Evolutionary conservation across 1,140 invertebrate species (phyloP).

Genomic region (Dendrolimus punctatus): DNA sequence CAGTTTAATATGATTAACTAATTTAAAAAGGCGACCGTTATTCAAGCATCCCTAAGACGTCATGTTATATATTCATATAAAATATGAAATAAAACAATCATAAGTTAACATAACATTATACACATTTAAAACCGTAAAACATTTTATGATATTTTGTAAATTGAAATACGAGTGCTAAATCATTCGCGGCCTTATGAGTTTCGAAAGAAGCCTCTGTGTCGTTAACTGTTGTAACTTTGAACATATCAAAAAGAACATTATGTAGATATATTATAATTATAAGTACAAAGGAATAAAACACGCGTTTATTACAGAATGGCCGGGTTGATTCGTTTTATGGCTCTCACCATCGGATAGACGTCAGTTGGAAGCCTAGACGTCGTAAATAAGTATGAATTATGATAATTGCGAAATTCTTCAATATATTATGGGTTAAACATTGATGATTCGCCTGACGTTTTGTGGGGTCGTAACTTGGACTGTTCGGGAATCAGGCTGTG

Average conservation of each 20-base stretch:
- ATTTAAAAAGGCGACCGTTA: too few species aligned
- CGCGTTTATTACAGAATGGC: conserved; percentile 40
- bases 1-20: too few species aligned
- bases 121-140: too few species aligned
- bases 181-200: too few species aligned
- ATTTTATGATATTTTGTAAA: too few species aligned
- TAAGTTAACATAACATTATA: too few species aligned
- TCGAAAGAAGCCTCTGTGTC: too few species aligned
- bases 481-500: conserved; percentile 40
- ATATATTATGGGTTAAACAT: conserved; percentile 70
- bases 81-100: too few species aligned
- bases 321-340: conserved; percentile 60
- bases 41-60: too few species aligned
- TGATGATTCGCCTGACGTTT: conserved; percentile 66
- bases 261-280: conserved; percentile 23
- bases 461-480: conserved; percentile 55
- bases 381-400: conserved; percentile 70
- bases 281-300: conserved; percentile 47
- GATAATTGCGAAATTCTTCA: conserved; percentile 71
- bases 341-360: conserved; percentile 49
- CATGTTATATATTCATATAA: too few species aligned
- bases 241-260: conserved; percentile 16
- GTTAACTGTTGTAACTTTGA: too few species aligned
- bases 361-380: conserved; percentile 61
- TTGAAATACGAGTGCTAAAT: too few species aligned